Evolutionary conservation across 2,797 vertebrate genomes (phyloP), one percentile per base, ranked within the genome.

Genomic region (Catamblyrhynchus diadema): DNA sequence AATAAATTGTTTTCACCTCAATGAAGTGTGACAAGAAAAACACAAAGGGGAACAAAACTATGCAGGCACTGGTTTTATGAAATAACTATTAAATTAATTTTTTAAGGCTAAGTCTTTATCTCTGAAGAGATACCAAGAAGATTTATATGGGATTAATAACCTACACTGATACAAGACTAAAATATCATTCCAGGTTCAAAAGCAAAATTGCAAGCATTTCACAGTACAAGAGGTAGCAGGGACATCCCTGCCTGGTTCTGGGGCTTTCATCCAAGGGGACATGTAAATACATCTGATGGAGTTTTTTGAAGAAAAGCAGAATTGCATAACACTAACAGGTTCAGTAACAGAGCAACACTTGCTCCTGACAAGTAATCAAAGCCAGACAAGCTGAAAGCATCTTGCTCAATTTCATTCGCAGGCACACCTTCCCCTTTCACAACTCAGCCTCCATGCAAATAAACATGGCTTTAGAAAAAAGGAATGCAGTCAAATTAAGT

Each of bases 1-100:
- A 92, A 93, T 53, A 86, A 95, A 92, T 86, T 83, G 82, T 72
- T 90, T 95, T 82, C 60, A 95, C 35, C 6, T 4, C 62, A 90
- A 70, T 50, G 67, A 95, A 90, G 66, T 70, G 59, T 77, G 88
- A 90, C 93, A 86, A 81, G 80, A 33, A 88, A 86, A 73, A 77
- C 51, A 62, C 33, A 30, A 69, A 77, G n/a, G 19, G 78, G 24
- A 92, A 67, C 15, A 57, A 42, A 88, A 62, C 30, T 39, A 66
- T 4, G 28, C 9, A 90, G 51, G 37, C 13, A 41, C 4, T 37
- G 19, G 8, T 41, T 81, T 86, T 65, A 59, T 67, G 39, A 67
- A 89, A 47, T 57, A 74, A 44, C 35, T 48, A 59, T 5, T 30
- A 37, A 90, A 83, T 44, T 1, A 72, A 74, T 59, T 51, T 50